These are phyloP conservation scores for Drosophila insularis DNA, from an alignment of 1,140 invertebrate species.

Conservation along the genomic window DNA sequence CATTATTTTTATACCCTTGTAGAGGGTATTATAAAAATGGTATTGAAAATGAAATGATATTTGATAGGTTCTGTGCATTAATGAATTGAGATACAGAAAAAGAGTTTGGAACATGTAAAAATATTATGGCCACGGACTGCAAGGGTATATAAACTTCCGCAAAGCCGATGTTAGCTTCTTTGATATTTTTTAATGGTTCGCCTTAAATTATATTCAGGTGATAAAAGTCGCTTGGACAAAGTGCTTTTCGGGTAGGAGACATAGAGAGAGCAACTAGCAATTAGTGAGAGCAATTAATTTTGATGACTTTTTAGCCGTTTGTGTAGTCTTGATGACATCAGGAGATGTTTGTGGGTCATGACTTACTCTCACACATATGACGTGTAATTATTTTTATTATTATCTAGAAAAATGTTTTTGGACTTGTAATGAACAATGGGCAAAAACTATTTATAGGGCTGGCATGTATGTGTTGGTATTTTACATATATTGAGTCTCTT, in stretches of 20 bases:
- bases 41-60: too few relatives aligned
- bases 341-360: conserved; percentile 25
- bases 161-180: too few relatives aligned
- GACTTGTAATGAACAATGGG: conserved; percentile 43
- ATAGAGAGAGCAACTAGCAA: conserved; percentile 31
- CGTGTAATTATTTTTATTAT: conserved; percentile 21
- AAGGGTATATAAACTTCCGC: too few relatives aligned
- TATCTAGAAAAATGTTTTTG: conserved; percentile 38
- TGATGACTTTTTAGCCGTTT: conserved; percentile 34
- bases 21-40: too few relatives aligned
- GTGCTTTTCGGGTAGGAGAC: conserved; percentile 30
- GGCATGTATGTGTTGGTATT: conserved; percentile 12
- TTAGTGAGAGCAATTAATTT: conserved; percentile 67
- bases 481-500: conserved; percentile 22
- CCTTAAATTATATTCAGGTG: conserved; percentile 58
- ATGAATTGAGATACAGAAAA: too few relatives aligned
- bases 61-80: too few relatives aligned
- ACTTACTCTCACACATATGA: conserved; percentile 10
- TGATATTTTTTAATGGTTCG: conserved; percentile 43
- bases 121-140: too few relatives aligned
- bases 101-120: too few relatives aligned
- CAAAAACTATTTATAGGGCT: neutral
- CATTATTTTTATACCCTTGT: too few relatives aligned
- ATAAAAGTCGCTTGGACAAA: conserved; percentile 56
- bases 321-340: conserved; percentile 58